These are phyloP conservation scores for Cephonodes hylas DNA, from an alignment of 2,888 invertebrate species.

Conservation along the genomic window DNA sequence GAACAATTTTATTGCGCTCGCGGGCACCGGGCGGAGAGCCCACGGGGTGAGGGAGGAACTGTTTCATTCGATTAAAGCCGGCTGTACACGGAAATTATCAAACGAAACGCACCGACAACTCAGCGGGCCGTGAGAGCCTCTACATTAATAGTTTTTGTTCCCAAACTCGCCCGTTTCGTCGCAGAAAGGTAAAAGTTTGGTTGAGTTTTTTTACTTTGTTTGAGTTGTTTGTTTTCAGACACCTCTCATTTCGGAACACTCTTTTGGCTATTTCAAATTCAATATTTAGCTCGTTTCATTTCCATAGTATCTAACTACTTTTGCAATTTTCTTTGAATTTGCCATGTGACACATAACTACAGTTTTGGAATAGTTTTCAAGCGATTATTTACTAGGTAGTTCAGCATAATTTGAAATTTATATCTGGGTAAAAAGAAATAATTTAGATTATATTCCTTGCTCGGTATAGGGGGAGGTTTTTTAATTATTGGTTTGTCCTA, in stretches of 20 bases:
- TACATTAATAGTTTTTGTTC: conserved; percentile 78
- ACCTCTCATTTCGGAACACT: conserved; percentile 49
- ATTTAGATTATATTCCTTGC: too few relatives aligned
- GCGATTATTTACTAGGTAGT: neutral
- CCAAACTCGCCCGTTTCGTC: conserved; percentile 61
- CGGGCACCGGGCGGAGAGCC: conserved; percentile 28
- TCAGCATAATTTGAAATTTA: neutral
- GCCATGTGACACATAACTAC: conserved; percentile 16
- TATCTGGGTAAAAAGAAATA: too few relatives aligned
- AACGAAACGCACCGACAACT: conserved; percentile 76
- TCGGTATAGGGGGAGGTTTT: too few relatives aligned
- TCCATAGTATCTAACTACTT: conserved; percentile 33
- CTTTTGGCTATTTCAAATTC: conserved; percentile 36
- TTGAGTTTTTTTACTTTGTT: conserved; percentile 45
- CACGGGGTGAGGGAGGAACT: conserved; percentile 31
- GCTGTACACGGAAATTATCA: conserved; percentile 77
- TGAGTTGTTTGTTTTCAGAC: conserved; percentile 50
- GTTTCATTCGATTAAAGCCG: conserved; percentile 77
- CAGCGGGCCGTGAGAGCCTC: conserved; percentile 71
- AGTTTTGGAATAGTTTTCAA: neutral
- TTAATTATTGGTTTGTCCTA: too few relatives aligned
- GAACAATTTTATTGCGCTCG: conserved; percentile 61
- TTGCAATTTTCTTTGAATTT: conserved; percentile 36
- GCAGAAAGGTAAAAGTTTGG: conserved; percentile 54
- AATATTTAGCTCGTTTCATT: conserved; percentile 43